Conservation (phyloP, 2,888 invertebrate species). For the Acheta domesticus region DNA sequence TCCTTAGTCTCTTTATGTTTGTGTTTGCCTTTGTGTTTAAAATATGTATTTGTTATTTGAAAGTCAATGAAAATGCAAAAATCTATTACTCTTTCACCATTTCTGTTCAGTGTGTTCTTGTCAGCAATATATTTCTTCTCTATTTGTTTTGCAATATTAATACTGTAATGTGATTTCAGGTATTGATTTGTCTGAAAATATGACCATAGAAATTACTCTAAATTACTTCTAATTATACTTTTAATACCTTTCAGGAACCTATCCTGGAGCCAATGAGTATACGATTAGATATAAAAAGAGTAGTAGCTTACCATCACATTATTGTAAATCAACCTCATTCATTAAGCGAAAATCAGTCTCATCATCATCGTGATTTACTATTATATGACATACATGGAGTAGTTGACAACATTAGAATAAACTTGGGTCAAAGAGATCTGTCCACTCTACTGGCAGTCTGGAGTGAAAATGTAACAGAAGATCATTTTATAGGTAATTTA, state of each 20-base stretch:
- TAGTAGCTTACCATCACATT: constrained; percentile 48
- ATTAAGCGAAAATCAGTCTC: constrained; percentile 27
- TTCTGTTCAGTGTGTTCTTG: too few species aligned
- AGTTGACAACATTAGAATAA: constrained; percentile 63
- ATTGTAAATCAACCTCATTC: constrained; percentile 30
- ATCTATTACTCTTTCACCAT: too few species aligned
- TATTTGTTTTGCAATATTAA: too few species aligned
- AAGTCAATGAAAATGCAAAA: too few species aligned
- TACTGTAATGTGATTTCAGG: too few species aligned
- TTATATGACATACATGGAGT: constrained; percentile 63
- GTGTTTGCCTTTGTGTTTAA: too few species aligned
- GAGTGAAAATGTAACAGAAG: constrained; percentile 66
- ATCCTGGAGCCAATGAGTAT: constrained; percentile 70
- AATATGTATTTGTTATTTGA: too few species aligned
- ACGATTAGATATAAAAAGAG: constrained; percentile 69
- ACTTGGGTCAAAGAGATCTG: constrained; percentile 71
- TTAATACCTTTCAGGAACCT: constrained; percentile 55
- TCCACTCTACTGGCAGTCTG: constrained; percentile 68
- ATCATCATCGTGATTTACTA: constrained; percentile 48
- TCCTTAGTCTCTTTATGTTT: too few species aligned
- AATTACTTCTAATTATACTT: too few species aligned
- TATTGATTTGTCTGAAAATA: too few species aligned
- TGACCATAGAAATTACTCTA: too few species aligned
- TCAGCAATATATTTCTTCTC: too few species aligned
- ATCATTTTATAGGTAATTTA: constrained; percentile 53